Percentiles rank a stretch among this genome's conserved stretches.
Conservation (phyloP, 23 tunicate genomes). For the Trididemnum miniatum region DNA sequence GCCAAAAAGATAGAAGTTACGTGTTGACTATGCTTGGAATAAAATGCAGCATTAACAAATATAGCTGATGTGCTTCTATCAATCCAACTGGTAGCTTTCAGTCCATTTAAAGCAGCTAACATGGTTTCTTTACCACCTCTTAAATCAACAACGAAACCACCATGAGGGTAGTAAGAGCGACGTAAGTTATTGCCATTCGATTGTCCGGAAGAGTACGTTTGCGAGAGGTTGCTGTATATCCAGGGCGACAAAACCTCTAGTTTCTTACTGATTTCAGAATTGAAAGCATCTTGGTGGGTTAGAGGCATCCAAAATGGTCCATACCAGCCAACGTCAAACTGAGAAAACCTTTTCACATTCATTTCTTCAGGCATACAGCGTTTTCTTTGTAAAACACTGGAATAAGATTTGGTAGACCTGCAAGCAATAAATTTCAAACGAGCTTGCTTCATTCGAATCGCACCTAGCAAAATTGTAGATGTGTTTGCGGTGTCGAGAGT, state of each 20-base stretch:
- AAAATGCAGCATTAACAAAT: constrained; percentile 48
- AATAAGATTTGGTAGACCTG: neutral
- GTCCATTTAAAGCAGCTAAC: constrained; percentile 8
- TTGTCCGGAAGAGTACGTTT: neutral
- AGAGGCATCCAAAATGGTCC: constrained; percentile 29
- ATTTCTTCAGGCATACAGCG: neutral
- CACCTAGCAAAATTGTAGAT: constrained; percentile 45
- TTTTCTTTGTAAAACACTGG: neutral
- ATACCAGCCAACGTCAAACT: constrained; percentile 46
- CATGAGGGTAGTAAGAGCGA: constrained; percentile 50
- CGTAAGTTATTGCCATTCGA: constrained; percentile 36
- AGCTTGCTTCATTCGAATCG: constrained; percentile 54
- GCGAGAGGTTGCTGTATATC: constrained; percentile 13
- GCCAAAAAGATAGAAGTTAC: constrained; percentile 38
- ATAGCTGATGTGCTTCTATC: constrained; percentile 51
- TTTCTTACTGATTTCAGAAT: neutral
- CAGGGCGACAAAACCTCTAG: constrained; percentile 25
- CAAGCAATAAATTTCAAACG: constrained; percentile 33
- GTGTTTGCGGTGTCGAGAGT: neutral
- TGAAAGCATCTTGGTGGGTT: neutral
- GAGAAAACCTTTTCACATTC: neutral
- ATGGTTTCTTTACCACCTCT: constrained; percentile 47
- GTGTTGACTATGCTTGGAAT: constrained; percentile 23
- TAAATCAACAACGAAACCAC: constrained; percentile 69
- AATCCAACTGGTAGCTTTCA: constrained; percentile 58